Evolutionary conservation across 2,113 vertebrate species (phyloP), one percentile per base, ranked within the genome.

Genomic region (Anser cygnoides): DNA sequence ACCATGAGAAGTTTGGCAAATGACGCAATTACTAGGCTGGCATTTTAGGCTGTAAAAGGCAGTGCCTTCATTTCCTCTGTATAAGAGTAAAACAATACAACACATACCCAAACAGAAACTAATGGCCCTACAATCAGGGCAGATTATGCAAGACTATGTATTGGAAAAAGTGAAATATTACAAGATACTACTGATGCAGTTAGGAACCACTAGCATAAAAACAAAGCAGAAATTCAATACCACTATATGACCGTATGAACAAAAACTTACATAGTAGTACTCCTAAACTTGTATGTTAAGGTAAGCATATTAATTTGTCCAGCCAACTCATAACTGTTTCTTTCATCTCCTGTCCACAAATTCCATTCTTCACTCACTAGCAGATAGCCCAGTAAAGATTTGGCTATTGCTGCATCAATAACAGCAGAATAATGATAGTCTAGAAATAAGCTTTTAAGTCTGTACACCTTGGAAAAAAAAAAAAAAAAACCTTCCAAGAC

Each of bases 371-470:
- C 31, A 50, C 9, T 12, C 44, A 43, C 0, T 2, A 75, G 49
- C 6, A 70, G 75, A 87, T 0, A 85, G 41, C 31, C 22, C 58
- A 58, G 6, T 19, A 33, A 52, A 49, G 17, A 55, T 16, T 15
- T 46, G 57, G 16, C 19, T 50, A 46, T 6, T 82, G 9, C 8
- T 61, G 28, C 43, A 79, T 3, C 0, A 0, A 5, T 39, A 85
- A 62, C 12, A 87, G 26, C 4, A 87, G 61, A 75, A 73, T 0
- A 0, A 46, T 4, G 8, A 26, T 2, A 15, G 10, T 41, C 29
- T 28, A 87, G 39, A 84, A 89, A 76, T 6, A 39, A 79, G 4
- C 16, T 77, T 54, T 49, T 49, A 49, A 11, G 46, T 43, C 33
- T 67, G 9, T 15, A 44, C 5, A 62, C 23, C 37, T 55, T 41